These are phyloP conservation scores for Setipinna tenuifilis DNA, from an alignment of 2,797 vertebrate genomes.

Conservation along the genomic window DNA sequence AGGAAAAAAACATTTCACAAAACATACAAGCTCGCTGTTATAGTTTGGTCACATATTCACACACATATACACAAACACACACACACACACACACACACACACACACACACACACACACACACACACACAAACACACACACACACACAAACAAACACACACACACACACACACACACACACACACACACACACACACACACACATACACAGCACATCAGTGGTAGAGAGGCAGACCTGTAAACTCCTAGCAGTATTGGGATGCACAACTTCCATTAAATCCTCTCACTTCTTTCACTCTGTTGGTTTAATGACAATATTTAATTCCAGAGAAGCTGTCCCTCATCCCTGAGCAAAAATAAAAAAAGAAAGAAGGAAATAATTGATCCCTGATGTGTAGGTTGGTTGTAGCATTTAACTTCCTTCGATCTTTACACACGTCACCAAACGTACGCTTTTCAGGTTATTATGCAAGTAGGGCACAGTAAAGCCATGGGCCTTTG, in stretches of 20 bases:
- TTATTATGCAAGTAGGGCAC: not conserved
- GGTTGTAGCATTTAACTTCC: constrained; percentile 33
- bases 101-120: not conserved
- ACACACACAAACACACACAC: not conserved
- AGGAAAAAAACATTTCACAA: not conserved
- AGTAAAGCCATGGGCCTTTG: not conserved
- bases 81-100: constrained; percentile 10
- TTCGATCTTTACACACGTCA: not conserved
- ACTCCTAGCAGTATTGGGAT: not conserved
- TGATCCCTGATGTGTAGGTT: constrained; percentile 59
- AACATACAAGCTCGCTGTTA: not conserved
- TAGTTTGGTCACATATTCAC: too few relatives aligned
- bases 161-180: not conserved
- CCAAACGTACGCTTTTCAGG: not conserved
- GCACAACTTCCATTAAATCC: not conserved
- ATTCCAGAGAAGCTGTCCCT: too few relatives aligned
- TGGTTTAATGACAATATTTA: too few relatives aligned
- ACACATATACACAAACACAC: not conserved
- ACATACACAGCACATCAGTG: not conserved
- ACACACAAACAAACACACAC: not conserved
- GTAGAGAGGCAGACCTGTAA: not conserved
- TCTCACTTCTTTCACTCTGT: not conserved
- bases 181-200: constrained; percentile 9
- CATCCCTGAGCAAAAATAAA: too few relatives aligned
- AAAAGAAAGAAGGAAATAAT: constrained; percentile 21